Base-by-base conservation (phyloP, 2,113 vertebrate genomes). In the Ailurus styani region DNA sequence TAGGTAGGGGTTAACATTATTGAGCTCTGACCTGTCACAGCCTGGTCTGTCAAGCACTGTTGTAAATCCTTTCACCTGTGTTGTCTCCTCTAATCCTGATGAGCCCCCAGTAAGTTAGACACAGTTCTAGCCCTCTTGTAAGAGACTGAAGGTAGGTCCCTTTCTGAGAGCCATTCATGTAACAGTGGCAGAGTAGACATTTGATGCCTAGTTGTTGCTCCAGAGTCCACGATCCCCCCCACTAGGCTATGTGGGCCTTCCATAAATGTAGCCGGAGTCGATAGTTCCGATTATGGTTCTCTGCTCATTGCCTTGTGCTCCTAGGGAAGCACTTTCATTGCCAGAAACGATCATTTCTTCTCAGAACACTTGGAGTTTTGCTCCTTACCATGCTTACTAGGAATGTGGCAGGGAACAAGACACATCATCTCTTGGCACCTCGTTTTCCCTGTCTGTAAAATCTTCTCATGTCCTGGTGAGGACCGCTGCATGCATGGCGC, bases 201-300 rank as follows among this genome's bases (percentile, higher is more conserved):
- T n/a, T 10, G 37, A 27, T 21, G 31, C 40, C 52, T 47, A 4
- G 37, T 7, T 7, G 14, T 34, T 5, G 29, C 62, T 23, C 70
- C n/a, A 14, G 78, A 81, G 64, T 45, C 57, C 5, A 1, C 31
- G 42, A n/a, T 18, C 64, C 68, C 47, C 29, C 31, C 66, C 66
- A 21, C 29, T 13, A 8, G 54, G 78, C 55, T 64, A 11, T 11
- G 40, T 50, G 37, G 62, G 81, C 29, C 77, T 45, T 54, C 79
- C 15, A 3, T 54, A 83, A 50, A 68, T 20, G 34, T 9, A 1
- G 60, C 77, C 3, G 21, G 66, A 87, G 37, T 40, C 47, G 50
- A 29, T 6, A 1, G 1, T 55, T 7, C 34, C 4, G 4, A 1
- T 7, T 4, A 0, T 29, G 2, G 1, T 13, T 82, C n/a, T 81